These are phyloP conservation scores for Argyresthia albistria DNA, from an alignment of 2,888 invertebrate species.

Conservation along the genomic window DNA sequence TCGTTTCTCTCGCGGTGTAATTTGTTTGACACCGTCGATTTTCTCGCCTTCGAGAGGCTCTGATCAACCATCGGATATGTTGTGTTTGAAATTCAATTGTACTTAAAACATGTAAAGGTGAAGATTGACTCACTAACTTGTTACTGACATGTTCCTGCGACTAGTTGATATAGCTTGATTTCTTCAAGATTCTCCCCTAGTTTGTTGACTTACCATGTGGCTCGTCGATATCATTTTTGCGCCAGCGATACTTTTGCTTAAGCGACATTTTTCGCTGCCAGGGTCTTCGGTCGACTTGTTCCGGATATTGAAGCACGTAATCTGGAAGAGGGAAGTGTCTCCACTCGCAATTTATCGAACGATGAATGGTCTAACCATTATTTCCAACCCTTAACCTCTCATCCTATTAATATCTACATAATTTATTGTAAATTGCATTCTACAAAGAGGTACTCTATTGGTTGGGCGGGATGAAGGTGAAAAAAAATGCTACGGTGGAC, in stretches of 20 bases:
- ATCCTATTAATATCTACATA: slow-evolving; percentile 70
- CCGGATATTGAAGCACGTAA: slow-evolving; percentile 72
- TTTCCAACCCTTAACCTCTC: slow-evolving; percentile 65
- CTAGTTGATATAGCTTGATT: too few relatives aligned
- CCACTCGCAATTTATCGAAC: slow-evolving; percentile 67
- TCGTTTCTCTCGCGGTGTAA: slow-evolving; percentile 19
- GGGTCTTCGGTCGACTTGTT: slow-evolving; percentile 21
- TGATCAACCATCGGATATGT: neutral
- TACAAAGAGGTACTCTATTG: slow-evolving; percentile 45
- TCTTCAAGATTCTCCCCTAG: too few relatives aligned
- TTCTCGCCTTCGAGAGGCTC: slow-evolving; percentile 5
- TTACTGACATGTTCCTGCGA: too few relatives aligned
- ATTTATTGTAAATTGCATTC: slow-evolving; percentile 73
- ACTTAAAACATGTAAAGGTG: too few relatives aligned
- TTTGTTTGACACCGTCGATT: slow-evolving; percentile 19
- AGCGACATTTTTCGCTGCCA: slow-evolving; percentile 13
- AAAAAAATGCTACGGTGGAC: neutral
- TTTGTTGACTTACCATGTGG: too few relatives aligned
- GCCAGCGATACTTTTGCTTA: neutral
- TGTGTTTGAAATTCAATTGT: too few relatives aligned
- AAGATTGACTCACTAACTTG: too few relatives aligned
- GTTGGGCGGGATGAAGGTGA: slow-evolving; percentile 26
- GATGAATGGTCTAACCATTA: slow-evolving; percentile 64
- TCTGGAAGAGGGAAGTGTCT: slow-evolving; percentile 65
- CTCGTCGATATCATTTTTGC: neutral